A percentile compares a stretch with the other conserved stretches of the same genome.
phyloP scores from a whole-genome alignment of 2,797 vertebrate species.

The Artibeus lituratus region DNA sequence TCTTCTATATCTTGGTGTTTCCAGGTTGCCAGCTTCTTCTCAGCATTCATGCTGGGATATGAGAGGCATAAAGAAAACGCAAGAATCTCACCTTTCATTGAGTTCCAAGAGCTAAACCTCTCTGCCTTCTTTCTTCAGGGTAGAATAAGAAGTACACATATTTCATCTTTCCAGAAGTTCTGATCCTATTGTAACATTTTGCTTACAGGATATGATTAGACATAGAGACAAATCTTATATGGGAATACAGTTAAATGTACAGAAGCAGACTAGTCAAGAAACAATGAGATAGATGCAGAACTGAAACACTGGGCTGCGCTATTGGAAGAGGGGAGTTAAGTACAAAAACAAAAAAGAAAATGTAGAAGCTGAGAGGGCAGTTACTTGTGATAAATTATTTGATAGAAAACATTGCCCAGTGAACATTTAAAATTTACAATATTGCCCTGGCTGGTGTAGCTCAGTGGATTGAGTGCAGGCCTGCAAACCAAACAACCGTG shows the following conservation, averaged over 20 bases:
- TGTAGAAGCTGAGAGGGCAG: not conserved
- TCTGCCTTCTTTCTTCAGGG: not conserved
- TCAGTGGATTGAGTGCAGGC: too few species aligned
- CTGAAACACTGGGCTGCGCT: not conserved
- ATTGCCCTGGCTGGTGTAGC: too few species aligned
- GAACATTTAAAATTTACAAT: not conserved
- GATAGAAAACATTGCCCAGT: not conserved
- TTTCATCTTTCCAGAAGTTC: not conserved
- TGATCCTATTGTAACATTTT: not conserved
- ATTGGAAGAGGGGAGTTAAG: not conserved
- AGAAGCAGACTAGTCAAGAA: not conserved
- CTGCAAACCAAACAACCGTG: too few species aligned
- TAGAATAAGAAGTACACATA: not conserved
- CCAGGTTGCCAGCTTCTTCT: not conserved
- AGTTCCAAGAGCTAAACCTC: not conserved
- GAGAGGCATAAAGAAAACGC: not conserved
- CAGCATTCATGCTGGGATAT: accelerated
- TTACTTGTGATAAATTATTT: not conserved
- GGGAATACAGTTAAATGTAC: not conserved
- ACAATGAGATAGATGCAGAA: not conserved
- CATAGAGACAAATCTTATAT: not conserved
- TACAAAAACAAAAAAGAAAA: not conserved
- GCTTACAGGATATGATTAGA: not conserved
- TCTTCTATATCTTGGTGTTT: not conserved
- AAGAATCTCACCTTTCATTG: not conserved